Evolutionary conservation across 2,888 invertebrate species (phyloP).

Genomic region (Drosophila dives): DNA sequence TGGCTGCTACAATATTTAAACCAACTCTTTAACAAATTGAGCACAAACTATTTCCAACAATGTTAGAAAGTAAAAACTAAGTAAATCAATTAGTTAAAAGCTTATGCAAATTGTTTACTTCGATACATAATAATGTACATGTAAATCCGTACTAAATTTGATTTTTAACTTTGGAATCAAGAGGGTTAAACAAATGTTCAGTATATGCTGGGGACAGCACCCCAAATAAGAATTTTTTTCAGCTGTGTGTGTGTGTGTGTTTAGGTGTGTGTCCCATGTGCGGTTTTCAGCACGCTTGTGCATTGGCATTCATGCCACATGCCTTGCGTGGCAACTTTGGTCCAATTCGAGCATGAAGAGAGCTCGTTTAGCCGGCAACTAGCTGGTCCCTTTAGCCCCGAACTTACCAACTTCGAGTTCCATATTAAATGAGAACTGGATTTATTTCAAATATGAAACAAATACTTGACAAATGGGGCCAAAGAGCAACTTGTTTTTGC

Average conservation of each 20-base stretch:
- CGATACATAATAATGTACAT: background rate
- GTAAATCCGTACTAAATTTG: constrained; percentile 6
- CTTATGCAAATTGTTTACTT: constrained; percentile 11
- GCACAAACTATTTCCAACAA: background rate
- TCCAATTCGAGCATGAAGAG: constrained; percentile 23
- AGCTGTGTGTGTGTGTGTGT: background rate
- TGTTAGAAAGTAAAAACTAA: background rate
- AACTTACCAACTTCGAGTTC: constrained; percentile 39
- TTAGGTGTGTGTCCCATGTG: constrained; percentile 20
- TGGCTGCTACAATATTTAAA: background rate
- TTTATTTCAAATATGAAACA: constrained; percentile 5
- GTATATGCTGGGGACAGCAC: constrained; percentile 9
- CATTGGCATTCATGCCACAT: constrained; percentile 55
- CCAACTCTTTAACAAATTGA: background rate
- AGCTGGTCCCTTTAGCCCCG: constrained; percentile 10
- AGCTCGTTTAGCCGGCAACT: background rate
- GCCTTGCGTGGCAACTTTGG: constrained; percentile 39
- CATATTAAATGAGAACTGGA: constrained; percentile 4
- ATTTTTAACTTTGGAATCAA: background rate
- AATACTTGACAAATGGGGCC: background rate
- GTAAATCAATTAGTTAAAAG: constrained; percentile 35
- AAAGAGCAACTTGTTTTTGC: constrained; percentile 29
- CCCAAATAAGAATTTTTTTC: constrained; percentile 1
- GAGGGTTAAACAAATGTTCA: constrained; percentile 18
- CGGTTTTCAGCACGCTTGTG: constrained; percentile 53